Conservation (phyloP, 2,888 invertebrate genomes). For the Epistrophe grossulariae region DNA sequence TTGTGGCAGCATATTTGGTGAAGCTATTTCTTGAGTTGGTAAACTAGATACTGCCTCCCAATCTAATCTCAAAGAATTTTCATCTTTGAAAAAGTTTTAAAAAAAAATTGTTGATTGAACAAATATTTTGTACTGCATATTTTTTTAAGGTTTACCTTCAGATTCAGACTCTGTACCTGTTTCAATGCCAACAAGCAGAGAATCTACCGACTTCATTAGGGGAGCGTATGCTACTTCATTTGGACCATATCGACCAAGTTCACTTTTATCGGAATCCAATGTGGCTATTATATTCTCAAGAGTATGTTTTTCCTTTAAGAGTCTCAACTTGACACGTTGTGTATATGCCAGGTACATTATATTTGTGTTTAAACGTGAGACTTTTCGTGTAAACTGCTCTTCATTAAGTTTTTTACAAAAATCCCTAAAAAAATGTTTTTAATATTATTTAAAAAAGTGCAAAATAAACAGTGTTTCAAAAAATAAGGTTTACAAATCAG, state of each 20-base stretch:
- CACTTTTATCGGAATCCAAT: conserved; percentile 87
- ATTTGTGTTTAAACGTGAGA: conserved; percentile 91
- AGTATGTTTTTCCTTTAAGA: conserved; percentile 88
- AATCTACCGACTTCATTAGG: conserved; percentile 86
- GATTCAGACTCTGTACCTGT: conserved; percentile 88
- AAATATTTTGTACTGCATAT: background rate
- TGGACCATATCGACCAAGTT: conserved; percentile 89
- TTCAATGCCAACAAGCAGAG: conserved; percentile 87
- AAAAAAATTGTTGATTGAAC: background rate
- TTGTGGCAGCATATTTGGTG: conserved; percentile 78
- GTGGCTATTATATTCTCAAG: conserved; percentile 89
- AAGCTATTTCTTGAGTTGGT: conserved; percentile 79
- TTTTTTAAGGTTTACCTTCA: conserved; percentile 84
- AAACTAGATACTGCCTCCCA: conserved; percentile 89
- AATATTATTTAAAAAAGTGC: background rate
- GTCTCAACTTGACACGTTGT: conserved; percentile 88
- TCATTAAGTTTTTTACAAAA: conserved; percentile 90
- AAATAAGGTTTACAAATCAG: no score
- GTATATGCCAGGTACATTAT: conserved; percentile 91
- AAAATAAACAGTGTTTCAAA: no score
- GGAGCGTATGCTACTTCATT: conserved; percentile 85
- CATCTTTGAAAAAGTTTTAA: conserved; percentile 78
- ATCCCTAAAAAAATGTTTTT: conserved; percentile 86
- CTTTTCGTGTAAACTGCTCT: conserved; percentile 89
- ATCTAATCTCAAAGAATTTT: conserved; percentile 90